Evolutionary conservation across 2,888 invertebrate species (phyloP).

Genomic region (Andrena bicolor): DNA sequence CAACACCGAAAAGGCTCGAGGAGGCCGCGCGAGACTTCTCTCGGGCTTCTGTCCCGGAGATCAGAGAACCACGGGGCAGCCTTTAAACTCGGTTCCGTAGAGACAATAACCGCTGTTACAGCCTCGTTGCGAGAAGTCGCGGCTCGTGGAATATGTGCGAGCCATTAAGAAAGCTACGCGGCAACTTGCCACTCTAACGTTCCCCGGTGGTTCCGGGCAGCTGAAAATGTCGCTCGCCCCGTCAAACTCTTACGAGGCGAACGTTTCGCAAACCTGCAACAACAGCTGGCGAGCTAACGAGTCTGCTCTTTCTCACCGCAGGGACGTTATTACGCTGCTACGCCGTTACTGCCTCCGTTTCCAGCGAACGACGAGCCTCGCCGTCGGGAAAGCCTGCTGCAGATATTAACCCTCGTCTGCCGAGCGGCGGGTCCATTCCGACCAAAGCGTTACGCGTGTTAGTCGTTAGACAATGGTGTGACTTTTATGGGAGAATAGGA

Average conservation of each 20-base stretch:
- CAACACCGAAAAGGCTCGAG: background rate
- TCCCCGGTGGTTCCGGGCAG: background rate
- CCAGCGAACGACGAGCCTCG: background rate
- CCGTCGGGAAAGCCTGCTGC: background rate
- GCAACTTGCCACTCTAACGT: slow-evolving; percentile 38
- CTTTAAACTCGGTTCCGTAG: background rate
- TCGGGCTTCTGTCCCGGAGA: background rate
- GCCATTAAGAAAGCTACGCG: slow-evolving; percentile 21
- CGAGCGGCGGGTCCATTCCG: background rate
- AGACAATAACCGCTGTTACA: slow-evolving; percentile 37
- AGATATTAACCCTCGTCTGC: background rate
- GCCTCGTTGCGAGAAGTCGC: slow-evolving; percentile 19
- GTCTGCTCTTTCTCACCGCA: slow-evolving; percentile 1
- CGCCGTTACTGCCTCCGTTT: slow-evolving; percentile 12
- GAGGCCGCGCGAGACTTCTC: background rate
- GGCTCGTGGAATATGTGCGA: slow-evolving; percentile 18
- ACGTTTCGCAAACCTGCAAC: background rate
- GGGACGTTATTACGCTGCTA: slow-evolving; percentile 8
- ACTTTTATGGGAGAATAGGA: too few species aligned
- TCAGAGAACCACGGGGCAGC: background rate
- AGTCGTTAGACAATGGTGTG: too few species aligned
- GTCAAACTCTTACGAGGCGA: background rate
- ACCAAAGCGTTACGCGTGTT: too few species aligned
- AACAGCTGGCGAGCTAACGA: slow-evolving; percentile 3
- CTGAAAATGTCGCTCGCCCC: slow-evolving; percentile 5